Base-by-base conservation (phyloP, 2,888 invertebrate genomes). In the Drosophila melanocephala region DNA sequence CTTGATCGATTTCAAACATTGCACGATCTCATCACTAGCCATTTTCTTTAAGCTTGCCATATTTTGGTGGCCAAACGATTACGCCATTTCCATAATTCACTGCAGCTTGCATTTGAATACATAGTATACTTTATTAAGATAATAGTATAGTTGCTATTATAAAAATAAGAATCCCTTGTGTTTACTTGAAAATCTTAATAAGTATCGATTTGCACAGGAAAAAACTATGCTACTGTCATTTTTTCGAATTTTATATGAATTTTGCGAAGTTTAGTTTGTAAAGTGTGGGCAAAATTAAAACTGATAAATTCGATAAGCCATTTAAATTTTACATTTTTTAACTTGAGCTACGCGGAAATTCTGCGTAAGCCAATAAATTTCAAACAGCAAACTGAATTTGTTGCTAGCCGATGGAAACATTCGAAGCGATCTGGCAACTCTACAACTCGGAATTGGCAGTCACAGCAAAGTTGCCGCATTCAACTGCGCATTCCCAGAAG, bases 381-480 rank as follows among this genome's bases (percentile, higher is more conserved):
- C 26, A 16, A 9, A 47, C 5, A 47, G 16, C 26, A 26, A 47
- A 16, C 26, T 16, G 16, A 26, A 47, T 26, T 47, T 47, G 47
- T 26, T 26, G 47, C 22, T 16, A 26, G 22, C 22, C 22, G 16
- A 47, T 47, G 7, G 16, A 14, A 4, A 47, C 14, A 37, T n/a
- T 63, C 60, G 9, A 1, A 6, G 16, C 9, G 22, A n/a, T 76
- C 47, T 61, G 77, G 76, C 67, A 77, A 53, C 77, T 10, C 50
- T 30, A 14, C 19, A 16, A n/a, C 22, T 16, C 2, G 1, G 0
- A 35, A 7, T 59, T 39, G 28, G 1, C 57, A 57, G 28, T 57
- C 30, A 59, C 50, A 19, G 2, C 62, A 33, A 52, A 60, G 71
- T 61, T 60, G 66, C 28, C 63, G 56, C 33, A 65, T 78, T 44